A percentile compares a stretch with the other conserved stretches of the same genome.
phyloP scores from a whole-genome alignment of 2,797 vertebrate genomes.

The Acipenser oxyrinchus region DNA sequence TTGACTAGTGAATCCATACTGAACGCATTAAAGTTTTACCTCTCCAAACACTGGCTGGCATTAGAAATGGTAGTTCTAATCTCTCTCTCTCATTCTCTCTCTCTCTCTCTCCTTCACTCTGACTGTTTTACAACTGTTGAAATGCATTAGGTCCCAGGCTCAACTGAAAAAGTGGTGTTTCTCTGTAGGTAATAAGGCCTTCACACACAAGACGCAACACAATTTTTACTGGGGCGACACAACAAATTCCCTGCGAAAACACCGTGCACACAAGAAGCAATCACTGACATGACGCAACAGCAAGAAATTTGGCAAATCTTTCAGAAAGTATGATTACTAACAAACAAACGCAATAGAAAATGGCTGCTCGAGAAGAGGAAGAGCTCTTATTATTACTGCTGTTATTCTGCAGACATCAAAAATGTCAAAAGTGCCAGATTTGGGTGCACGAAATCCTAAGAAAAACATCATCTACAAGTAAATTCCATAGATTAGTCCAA shows the following conservation, averaged over 20 bases:
- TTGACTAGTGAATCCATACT: conserved; percentile 26
- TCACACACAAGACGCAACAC: conserved; percentile 37
- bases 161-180: background rate
- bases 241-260: conserved; percentile 1
- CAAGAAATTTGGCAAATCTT: too few species aligned
- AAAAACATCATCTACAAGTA: too few species aligned
- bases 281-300: too few species aligned
- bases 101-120: background rate
- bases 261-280: background rate
- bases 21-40: conserved; percentile 37
- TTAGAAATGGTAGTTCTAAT: conserved; percentile 20
- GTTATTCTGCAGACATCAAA: too few species aligned
- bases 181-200: background rate
- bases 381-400: too few species aligned
- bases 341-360: too few species aligned
- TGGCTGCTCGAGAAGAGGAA: too few species aligned
- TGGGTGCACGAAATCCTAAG: too few species aligned
- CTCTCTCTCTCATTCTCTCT: too few species aligned
- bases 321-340: too few species aligned
- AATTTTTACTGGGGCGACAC: conserved; percentile 33
- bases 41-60: conserved; percentile 31
- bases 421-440: too few species aligned
- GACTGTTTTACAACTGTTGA: conserved; percentile 16
- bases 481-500: too few species aligned
- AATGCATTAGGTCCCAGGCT: conserved; percentile 9